These are phyloP conservation scores for Lamellibrachia luymesi DNA, from an alignment of 1,140 invertebrate species.

Conservation along the genomic window DNA sequence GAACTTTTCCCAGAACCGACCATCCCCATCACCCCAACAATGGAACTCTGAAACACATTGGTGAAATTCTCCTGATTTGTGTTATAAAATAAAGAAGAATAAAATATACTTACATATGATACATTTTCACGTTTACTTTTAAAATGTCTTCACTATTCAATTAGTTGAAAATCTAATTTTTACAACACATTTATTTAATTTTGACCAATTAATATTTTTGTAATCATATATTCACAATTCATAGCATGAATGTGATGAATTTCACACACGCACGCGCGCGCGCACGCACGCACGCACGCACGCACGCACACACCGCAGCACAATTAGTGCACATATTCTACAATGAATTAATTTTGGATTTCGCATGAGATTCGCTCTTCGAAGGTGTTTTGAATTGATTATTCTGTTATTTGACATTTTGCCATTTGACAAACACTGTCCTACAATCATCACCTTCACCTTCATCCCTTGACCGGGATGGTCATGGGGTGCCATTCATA, in stretches of 20 bases:
- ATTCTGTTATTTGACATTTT: too few relatives aligned
- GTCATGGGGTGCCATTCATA: too few relatives aligned
- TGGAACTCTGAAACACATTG: constrained; percentile 30
- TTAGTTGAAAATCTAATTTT: background rate
- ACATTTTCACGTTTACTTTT: background rate
- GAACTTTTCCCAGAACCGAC: constrained; percentile 88
- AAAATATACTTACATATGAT: background rate
- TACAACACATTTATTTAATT: background rate
- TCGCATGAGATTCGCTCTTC: too few relatives aligned
- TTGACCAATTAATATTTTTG: background rate
- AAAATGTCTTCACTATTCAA: background rate
- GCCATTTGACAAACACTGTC: too few relatives aligned
- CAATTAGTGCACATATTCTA: background rate
- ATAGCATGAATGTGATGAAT: too few relatives aligned
- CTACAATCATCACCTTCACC: too few relatives aligned
- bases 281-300: too few relatives aligned
- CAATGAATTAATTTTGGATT: too few relatives aligned
- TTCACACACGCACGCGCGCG: too few relatives aligned
- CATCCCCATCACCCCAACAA: constrained; percentile 80
- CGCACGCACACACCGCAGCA: background rate
- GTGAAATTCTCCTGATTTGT: background rate
- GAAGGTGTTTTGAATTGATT: too few relatives aligned
- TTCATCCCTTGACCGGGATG: too few relatives aligned
- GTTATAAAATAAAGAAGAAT: background rate
- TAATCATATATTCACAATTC: background rate